Evolutionary conservation across 2,797 vertebrate genomes (phyloP).

Genomic region (Catostomus latipinnis): DNA sequence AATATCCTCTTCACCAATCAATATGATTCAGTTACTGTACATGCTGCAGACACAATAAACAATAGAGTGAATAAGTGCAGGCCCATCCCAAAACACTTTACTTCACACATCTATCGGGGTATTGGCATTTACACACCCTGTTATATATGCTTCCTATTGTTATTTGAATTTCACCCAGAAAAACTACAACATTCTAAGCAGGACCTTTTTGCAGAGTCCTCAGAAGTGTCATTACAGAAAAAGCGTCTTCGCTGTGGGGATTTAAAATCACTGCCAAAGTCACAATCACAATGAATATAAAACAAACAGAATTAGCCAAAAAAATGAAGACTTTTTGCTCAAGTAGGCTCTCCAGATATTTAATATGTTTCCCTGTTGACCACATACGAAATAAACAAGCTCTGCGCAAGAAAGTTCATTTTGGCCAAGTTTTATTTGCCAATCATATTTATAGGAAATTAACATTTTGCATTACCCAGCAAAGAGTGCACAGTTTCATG

Average conservation of each 20-base stretch:
- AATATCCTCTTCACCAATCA: constrained; percentile 30
- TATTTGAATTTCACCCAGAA: constrained; percentile 65
- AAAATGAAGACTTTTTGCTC: constrained; percentile 37
- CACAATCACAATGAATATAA: constrained; percentile 56
- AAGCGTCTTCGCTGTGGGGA: constrained; percentile 61
- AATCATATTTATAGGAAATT: neutral
- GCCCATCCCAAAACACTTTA: constrained; percentile 63
- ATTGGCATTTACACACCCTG: constrained; percentile 62
- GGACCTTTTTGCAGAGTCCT: constrained; percentile 63
- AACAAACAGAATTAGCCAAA: constrained; percentile 56
- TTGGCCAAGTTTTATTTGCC: constrained; percentile 1
- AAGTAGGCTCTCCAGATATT: constrained; percentile 46
- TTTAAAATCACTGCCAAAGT: constrained; percentile 61
- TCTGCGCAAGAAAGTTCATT: constrained; percentile 2
- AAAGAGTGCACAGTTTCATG: neutral
- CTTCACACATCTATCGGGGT: constrained; percentile 63
- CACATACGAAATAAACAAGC: constrained; percentile 41
- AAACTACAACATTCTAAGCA: constrained; percentile 55
- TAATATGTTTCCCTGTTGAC: constrained; percentile 45
- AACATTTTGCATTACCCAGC: neutral
- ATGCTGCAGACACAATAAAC: constrained; percentile 32
- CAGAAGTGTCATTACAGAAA: constrained; percentile 65
- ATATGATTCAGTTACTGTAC: constrained; percentile 36
- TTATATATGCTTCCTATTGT: constrained; percentile 63
- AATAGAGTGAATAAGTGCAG: constrained; percentile 50